phyloP scores from a whole-genome alignment of 2,113 vertebrate species.

The Morone chrysops region DNA sequence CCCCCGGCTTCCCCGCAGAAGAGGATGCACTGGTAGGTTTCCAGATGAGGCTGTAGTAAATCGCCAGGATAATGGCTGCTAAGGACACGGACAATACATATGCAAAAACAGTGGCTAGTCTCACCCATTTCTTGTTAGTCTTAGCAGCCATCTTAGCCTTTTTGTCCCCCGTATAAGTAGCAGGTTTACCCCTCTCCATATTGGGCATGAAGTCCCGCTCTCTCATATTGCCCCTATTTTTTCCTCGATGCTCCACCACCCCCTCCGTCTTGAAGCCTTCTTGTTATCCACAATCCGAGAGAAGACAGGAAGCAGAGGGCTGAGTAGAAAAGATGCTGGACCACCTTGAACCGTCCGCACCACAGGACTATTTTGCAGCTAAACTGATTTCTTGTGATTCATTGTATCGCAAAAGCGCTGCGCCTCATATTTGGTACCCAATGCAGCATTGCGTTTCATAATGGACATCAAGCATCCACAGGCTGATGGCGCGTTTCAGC shows the following conservation, averaged over 20 bases:
- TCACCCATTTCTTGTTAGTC: conserved; percentile 99
- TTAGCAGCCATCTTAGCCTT: conserved; percentile 99
- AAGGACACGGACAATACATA: conserved; percentile 97
- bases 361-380: conserved; percentile 43
- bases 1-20: conserved; percentile 64
- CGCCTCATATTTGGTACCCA: conserved; percentile 59
- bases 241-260: conserved; percentile 94
- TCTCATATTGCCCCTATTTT: conserved; percentile 93
- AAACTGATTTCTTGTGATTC: conserved; percentile 59
- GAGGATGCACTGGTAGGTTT: conserved; percentile 86
- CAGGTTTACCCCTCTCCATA: conserved; percentile 96
- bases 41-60: conserved; percentile 99
- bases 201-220: conserved; percentile 94
- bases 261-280: conserved; percentile 89
- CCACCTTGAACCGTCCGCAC: conserved; percentile 48
- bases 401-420: conserved; percentile 63
- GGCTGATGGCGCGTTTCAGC: conserved; percentile 64
- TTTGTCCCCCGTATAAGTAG: conserved; percentile 98
- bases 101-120: conserved; percentile 96
- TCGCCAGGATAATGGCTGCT: conserved; percentile 97
- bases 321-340: conserved; percentile 51
- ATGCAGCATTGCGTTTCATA: conserved; percentile 76
- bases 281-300: conserved; percentile 80
- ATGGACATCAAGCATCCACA: conserved; percentile 69
- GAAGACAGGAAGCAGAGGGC: conserved; percentile 60